Conservation (phyloP, 2,888 invertebrate genomes). For the Automeris io region DNA sequence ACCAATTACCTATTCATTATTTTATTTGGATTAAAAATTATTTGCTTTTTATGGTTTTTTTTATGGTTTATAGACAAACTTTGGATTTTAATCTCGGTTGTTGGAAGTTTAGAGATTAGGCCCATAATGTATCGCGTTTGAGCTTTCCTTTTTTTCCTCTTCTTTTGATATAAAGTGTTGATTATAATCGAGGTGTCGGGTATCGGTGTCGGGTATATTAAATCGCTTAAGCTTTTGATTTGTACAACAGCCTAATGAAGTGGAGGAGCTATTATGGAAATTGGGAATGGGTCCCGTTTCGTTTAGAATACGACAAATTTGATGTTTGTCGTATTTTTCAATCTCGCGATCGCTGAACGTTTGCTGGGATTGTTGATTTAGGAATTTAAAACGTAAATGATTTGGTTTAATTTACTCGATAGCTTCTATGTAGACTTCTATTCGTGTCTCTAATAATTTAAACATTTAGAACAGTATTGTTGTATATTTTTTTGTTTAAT, state of each 20-base stretch:
- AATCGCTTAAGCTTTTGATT: neutral
- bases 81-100: too few relatives aligned
- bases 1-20: too few relatives aligned
- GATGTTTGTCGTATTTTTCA: constrained; percentile 21
- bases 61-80: too few relatives aligned
- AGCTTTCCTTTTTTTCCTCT: too few relatives aligned
- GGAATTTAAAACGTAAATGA: constrained; percentile 3
- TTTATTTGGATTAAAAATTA: too few relatives aligned
- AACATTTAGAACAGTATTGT: too few relatives aligned
- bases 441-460: neutral
- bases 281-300: constrained; percentile 40
- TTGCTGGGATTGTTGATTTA: constrained; percentile 11
- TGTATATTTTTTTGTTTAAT: neutral
- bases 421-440: neutral
- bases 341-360: constrained; percentile 5
- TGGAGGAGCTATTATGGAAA: constrained; percentile 55
- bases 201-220: too few relatives aligned
- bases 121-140: too few relatives aligned
- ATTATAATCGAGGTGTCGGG: too few relatives aligned
- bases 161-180: too few relatives aligned
- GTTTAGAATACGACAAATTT: constrained; percentile 30
- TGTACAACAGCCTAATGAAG: constrained; percentile 35
- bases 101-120: too few relatives aligned
- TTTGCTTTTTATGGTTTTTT: too few relatives aligned
- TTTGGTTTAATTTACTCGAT: constrained; percentile 6